A percentile compares a stretch with the other conserved stretches of the same genome.
Evolutionary conservation across 1,140 invertebrate species (phyloP).

Genomic region (Leptopilina boulardi): DNA sequence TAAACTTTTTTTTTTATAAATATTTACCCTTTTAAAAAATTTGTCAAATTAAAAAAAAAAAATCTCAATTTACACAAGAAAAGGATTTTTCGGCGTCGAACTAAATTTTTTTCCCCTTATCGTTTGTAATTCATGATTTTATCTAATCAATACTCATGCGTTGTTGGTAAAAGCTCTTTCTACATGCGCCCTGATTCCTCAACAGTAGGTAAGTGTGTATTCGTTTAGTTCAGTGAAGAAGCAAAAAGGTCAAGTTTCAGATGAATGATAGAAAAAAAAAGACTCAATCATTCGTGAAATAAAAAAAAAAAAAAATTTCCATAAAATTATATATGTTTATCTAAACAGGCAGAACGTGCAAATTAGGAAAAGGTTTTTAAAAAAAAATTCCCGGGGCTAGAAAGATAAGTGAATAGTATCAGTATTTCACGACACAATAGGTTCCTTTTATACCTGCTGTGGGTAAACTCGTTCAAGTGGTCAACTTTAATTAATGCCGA

Average conservation of each 20-base stretch:
- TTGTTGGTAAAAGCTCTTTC: slow-evolving; percentile 50
- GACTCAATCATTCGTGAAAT: background rate
- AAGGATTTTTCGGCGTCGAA: background rate
- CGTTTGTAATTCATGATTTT: background rate
- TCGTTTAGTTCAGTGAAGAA: background rate
- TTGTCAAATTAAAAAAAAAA: background rate
- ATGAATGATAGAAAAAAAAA: background rate
- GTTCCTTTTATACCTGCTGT: slow-evolving; percentile 31
- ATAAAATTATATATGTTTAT: background rate
- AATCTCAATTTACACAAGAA: background rate
- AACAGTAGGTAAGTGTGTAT: slow-evolving; percentile 51
- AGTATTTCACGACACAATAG: slow-evolving; percentile 12
- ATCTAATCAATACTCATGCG: slow-evolving; percentile 33
- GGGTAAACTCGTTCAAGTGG: slow-evolving; percentile 19
- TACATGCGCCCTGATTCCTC: slow-evolving; percentile 52
- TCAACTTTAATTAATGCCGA: slow-evolving; percentile 12
- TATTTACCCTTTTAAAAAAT: too few relatives aligned
- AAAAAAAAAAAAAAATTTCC: too few relatives aligned
- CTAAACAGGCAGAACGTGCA: background rate
- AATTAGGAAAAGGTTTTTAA: background rate
- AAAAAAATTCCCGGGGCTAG: background rate
- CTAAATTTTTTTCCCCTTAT: background rate
- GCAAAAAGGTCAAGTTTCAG: background rate
- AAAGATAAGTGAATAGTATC: background rate
- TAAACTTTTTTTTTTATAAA: too few relatives aligned